Evolutionary conservation across 2,888 invertebrate genomes (phyloP).

Genomic region (Anticlea derivata): DNA sequence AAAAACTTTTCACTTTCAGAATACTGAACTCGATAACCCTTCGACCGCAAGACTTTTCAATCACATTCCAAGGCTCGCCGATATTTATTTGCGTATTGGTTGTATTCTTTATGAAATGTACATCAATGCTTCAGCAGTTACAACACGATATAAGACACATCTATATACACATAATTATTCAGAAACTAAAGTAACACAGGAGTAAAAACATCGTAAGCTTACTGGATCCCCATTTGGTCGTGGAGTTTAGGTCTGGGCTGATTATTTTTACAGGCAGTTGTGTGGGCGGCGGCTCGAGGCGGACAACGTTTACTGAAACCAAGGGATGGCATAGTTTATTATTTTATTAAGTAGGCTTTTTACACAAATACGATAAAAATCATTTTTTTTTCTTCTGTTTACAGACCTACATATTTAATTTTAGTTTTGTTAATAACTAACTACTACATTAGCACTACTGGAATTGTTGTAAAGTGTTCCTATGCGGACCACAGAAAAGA

Average conservation of each 20-base stretch:
- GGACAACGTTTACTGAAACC: slow-evolving; percentile 74
- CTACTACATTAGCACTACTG: too few species aligned
- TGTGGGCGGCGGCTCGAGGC: slow-evolving; percentile 72
- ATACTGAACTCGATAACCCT: slow-evolving; percentile 9
- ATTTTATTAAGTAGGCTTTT: too few species aligned
- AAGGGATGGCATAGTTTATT: slow-evolving; percentile 25
- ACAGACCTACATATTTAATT: too few species aligned
- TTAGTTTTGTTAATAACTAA: too few species aligned
- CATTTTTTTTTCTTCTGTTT: too few species aligned
- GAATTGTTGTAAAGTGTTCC: too few species aligned
- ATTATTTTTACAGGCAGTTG: slow-evolving; percentile 75
- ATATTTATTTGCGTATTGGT: background rate
- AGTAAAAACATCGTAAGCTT: slow-evolving; percentile 47
- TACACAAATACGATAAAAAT: too few species aligned
- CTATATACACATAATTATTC: slow-evolving; percentile 27
- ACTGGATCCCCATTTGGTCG: slow-evolving; percentile 41
- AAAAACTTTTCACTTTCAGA: slow-evolving; percentile 5
- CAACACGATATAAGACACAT: slow-evolving; percentile 2
- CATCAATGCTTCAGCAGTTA: slow-evolving; percentile 1
- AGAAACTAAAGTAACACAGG: slow-evolving; percentile 51
- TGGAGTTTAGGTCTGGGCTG: slow-evolving; percentile 58
- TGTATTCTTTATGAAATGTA: background rate
- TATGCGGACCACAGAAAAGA: too few species aligned
- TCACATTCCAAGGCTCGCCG: background rate
- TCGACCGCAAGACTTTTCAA: slow-evolving; percentile 10